A percentile compares a stretch with the other conserved stretches of the same genome.
phyloP scores from a whole-genome alignment of 2,113 vertebrate species.

The Pygoscelis antarcticus region DNA sequence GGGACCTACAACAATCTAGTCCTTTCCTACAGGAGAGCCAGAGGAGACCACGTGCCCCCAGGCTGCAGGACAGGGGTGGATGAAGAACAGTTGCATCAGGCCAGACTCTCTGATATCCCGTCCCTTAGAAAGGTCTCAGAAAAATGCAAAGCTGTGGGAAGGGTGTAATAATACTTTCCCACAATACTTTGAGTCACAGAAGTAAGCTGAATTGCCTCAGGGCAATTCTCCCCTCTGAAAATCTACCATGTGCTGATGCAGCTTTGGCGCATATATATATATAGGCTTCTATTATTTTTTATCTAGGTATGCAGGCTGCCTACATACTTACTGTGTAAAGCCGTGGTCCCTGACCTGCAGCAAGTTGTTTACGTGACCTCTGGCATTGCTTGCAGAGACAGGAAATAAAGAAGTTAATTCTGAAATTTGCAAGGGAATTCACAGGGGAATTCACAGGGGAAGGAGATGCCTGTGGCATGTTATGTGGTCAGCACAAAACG shows the following conservation, averaged over 20 bases:
- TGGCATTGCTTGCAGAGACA: not conserved
- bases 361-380: not conserved
- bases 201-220: not conserved
- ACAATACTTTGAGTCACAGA: not conserved
- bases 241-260: not conserved
- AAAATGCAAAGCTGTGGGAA: not conserved
- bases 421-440: not conserved
- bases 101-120: not conserved
- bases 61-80: rapidly evolving
- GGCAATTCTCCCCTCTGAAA: not conserved
- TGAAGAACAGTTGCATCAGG: not conserved
- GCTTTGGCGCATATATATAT: not conserved
- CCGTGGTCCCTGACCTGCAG: rapidly evolving
- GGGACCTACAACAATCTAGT: not conserved
- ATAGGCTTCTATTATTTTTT: not conserved
- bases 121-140: not conserved
- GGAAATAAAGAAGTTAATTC: not conserved
- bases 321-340: not conserved
- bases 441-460: not conserved
- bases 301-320: not conserved
- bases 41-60: not conserved
- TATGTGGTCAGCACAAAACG: not conserved
- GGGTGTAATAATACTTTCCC: not conserved
- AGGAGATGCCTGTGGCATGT: not conserved
- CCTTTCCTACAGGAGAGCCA: not conserved